Percentiles rank a stretch among this genome's conserved stretches.
Evolutionary conservation across 1,140 invertebrate species (phyloP).

Genomic region (Cotesia chilonis): DNA sequence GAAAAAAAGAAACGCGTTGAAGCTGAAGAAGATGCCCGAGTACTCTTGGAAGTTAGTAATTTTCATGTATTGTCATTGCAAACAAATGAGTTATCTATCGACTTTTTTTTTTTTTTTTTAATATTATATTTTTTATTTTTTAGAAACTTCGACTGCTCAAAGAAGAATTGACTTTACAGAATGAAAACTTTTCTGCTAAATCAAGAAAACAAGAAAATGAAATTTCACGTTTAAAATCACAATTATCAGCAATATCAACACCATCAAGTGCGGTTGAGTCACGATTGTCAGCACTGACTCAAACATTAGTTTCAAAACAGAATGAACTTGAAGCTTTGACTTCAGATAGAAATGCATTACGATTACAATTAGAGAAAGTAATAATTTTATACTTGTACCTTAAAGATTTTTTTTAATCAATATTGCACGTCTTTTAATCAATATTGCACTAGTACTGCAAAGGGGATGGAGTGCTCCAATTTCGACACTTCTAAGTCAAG

Average conservation of each 20-base stretch:
- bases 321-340: conserved; percentile 78
- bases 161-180: conserved; percentile 70
- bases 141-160: conserved; percentile 71
- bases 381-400: conserved; percentile 31
- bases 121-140: conserved; percentile 40
- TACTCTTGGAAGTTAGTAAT: conserved; percentile 64
- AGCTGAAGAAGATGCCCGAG: conserved; percentile 69
- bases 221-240: conserved; percentile 70
- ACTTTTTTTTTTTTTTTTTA: conserved; percentile 5
- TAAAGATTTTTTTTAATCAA: background rate
- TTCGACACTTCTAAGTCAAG: too few species aligned
- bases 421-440: too few species aligned
- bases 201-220: conserved; percentile 71
- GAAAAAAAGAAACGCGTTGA: conserved; percentile 69
- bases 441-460: too few species aligned
- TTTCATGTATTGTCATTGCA: background rate
- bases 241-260: conserved; percentile 66
- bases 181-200: conserved; percentile 64
- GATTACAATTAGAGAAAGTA: conserved; percentile 80
- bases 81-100: background rate
- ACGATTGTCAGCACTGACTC: conserved; percentile 76
- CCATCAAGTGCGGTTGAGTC: conserved; percentile 73
- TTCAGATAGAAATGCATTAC: conserved; percentile 81
- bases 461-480: too few species aligned
- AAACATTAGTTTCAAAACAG: conserved; percentile 84